phyloP scores from a whole-genome alignment of 2,113 vertebrate species.

The Varanus komodoensis region DNA sequence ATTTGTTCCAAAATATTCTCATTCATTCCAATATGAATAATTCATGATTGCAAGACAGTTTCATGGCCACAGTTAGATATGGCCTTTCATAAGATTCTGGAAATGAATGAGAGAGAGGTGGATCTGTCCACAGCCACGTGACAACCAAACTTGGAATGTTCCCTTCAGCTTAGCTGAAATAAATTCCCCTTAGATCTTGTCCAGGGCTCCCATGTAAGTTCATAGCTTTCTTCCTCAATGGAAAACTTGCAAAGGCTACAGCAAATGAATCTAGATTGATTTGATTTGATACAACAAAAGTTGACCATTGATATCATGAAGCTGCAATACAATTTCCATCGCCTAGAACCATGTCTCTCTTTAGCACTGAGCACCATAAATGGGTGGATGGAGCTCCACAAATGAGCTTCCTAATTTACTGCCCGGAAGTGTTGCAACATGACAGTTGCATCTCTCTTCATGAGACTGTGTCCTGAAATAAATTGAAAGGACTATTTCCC shows the following conservation, averaged over 20 bases:
- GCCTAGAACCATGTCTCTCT: neutral
- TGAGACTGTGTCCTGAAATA: slow-evolving; percentile 1
- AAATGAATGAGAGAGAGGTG: neutral
- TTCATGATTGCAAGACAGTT: neutral
- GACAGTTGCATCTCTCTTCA: neutral
- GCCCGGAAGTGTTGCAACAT: slow-evolving; percentile 11
- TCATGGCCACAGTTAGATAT: neutral
- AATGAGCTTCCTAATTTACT: neutral
- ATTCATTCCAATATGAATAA: no score
- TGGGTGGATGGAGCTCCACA: neutral
- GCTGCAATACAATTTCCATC: neutral
- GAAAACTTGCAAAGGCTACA: neutral
- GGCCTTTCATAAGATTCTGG: neutral
- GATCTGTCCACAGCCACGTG: neutral
- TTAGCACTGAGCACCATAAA: neutral
- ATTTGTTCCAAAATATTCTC: no score
- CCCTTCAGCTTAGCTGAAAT: neutral
- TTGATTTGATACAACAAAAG: slow-evolving; percentile 36
- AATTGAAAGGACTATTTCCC: neutral
- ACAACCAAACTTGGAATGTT: neutral
- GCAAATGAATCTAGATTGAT: neutral
- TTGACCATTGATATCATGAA: slow-evolving; percentile 28
- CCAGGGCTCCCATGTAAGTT: neutral
- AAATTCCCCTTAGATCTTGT: neutral
- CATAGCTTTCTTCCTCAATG: neutral